Base-by-base conservation (phyloP, 1,140 invertebrate species). In the Alviniconcha marisindica region DNA sequence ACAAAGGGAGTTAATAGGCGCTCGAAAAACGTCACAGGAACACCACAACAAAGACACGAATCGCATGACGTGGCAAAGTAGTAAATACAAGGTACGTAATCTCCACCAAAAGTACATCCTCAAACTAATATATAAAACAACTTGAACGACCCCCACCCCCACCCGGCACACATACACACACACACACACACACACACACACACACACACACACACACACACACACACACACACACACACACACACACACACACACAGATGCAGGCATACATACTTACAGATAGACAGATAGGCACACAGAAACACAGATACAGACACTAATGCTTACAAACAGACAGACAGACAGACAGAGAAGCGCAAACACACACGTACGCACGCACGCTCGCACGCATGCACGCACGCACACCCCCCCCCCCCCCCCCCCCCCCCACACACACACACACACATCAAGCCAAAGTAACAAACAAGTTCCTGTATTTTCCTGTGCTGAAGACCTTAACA, bases 141-240 rank as follows among this genome's bases (percentile, higher is more conserved):
- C n/a, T n/a, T n/a, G n/a, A n/a, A 0, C 56, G 1, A 14, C 1
- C 56, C 1, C 56, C 1, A 14, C 56, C 56, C 56, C 56, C 56
- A 60, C 56, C 7, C 56, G 21, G 48, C 48, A 51, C 56, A 60
- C 28, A 51, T 28, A 28, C 56, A 60, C 56, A 60, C 56, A 28
- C 56, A 60, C 56, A 60, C 56, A 28, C 56, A 60, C 56, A 28
- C 56, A 28, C 56, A 60, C 63, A 28, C 63, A 33, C 31, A 5
- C 63, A 69, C 63, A 36, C 63, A 69, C 63, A 69, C 63, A 36
- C 63, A 69, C 63, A 69, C 63, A 36, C n/a, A 69, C 63, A 69
- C 56, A 60, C 56, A 60, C 56, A 60, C 24, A 10, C 56, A 60
- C 56, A 60, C 56, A 60, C 56, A 60, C 56, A 60, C 56, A 60